Base-by-base conservation (phyloP, 2,888 invertebrate genomes). In the Octonoba sinensis region DNA sequence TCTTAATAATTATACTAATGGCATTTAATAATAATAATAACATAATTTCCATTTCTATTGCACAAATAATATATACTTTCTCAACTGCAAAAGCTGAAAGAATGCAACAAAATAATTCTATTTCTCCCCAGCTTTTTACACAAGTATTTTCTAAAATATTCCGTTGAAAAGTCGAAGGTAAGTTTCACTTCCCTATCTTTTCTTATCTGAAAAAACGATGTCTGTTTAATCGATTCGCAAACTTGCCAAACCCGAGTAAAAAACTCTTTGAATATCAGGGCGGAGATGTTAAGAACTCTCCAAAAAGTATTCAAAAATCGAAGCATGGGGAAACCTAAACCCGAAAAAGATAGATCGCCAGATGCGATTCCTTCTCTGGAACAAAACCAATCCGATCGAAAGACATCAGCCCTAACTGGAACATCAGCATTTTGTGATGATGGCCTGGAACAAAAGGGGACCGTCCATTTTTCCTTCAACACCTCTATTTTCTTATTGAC, bases 231-330 rank as follows among this genome's bases (percentile, higher is more conserved):
- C 59, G 59, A 60, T 60, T 60, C 36, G 59, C 59, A 60, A 60
- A 60, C 59, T 60, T 60, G 24, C n/a, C 59, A 2, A 8, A 36
- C 6, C 36, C 36, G 16, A 27, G 27, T 27, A 60, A 16, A 24
- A 27, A 27, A 27, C 36, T 27, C 13, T n/a, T 69, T 24, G 56
- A 51, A 51, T 66, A 36, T 57, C 69, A 36, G 49, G 36, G 66
- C 36, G 44, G 49, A 65, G 60, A 62, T 60, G 47, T 71, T 65
- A 70, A 20, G 60, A 44, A 60, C 27, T 22, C 22, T 44, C 49
- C 20, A 64, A 77, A 77, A 70, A 56, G 65, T 59, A 71, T 79
- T 79, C 72, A 66, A 79, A 79, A 79, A 79, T 79, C 79, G 79
- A 73, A 79, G 72, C 60, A 70, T 46, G 36, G 36, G 60, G 20